Percentiles rank a stretch among this genome's conserved stretches.
Evolutionary conservation across 2,888 invertebrate species (phyloP).

Genomic region (Drosophila antonietae): DNA sequence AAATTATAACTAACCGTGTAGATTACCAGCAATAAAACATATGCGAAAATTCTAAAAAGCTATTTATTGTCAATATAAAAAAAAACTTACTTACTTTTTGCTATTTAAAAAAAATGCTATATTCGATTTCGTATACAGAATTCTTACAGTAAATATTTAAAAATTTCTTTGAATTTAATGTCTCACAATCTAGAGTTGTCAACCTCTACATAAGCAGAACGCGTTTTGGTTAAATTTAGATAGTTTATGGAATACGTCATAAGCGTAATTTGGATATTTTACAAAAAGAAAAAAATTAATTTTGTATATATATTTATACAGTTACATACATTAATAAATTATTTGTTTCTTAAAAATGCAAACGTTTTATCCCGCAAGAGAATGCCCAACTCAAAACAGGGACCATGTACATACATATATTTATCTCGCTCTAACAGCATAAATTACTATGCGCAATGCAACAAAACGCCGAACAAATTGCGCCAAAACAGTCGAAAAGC

Average conservation of each 20-base stretch:
- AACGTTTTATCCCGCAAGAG: not conserved
- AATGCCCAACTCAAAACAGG: conserved; percentile 10
- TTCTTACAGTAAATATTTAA: not conserved
- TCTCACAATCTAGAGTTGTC: conserved; percentile 32
- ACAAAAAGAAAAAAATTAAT: not conserved
- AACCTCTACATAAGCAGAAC: not conserved
- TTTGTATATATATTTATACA: not conserved
- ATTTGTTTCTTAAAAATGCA: not conserved
- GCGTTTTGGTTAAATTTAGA: conserved; percentile 30
- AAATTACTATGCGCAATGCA: conserved; percentile 34
- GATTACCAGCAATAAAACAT: not conserved
- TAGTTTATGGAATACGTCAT: not conserved
- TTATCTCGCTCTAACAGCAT: conserved; percentile 42
- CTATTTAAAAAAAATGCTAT: not conserved
- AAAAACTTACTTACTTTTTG: conserved; percentile 18
- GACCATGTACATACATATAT: conserved; percentile 42
- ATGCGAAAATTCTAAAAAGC: not conserved
- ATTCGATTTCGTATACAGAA: not conserved
- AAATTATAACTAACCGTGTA: not conserved
- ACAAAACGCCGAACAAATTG: conserved; percentile 63
- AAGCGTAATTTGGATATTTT: not conserved
- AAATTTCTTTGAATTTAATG: conserved; percentile 11
- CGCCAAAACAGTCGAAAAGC: conserved; percentile 76
- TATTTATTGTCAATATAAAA: not conserved
- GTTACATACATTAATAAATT: not conserved